Conservation (phyloP, 2,797 vertebrate genomes). For the Petrocephalus schoutedeni region DNA sequence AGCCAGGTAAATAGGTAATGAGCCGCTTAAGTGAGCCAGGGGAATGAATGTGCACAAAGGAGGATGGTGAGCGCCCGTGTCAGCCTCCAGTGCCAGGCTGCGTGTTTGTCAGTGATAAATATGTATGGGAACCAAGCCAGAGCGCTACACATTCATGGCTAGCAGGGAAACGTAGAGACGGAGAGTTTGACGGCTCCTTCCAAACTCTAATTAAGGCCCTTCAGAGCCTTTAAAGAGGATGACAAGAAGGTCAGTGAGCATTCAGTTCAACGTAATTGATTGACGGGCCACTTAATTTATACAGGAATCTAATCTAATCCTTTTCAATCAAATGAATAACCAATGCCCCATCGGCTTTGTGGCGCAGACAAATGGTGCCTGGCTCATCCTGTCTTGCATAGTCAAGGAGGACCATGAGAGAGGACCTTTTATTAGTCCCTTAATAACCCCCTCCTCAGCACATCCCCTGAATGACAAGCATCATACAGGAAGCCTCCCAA, state of each 20-base stretch:
- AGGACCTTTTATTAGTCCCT: neutral
- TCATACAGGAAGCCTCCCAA: neutral
- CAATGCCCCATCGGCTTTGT: neutral
- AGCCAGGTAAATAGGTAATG: neutral
- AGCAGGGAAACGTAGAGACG: slow-evolving; percentile 19
- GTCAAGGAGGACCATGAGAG: neutral
- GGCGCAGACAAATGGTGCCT: slow-evolving; percentile 19
- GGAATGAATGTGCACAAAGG: neutral
- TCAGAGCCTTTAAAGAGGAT: slow-evolving; percentile 28
- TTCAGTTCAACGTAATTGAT: slow-evolving; percentile 31
- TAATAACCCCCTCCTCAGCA: neutral
- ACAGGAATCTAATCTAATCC: slow-evolving; percentile 39
- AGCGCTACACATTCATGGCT: slow-evolving; percentile 18
- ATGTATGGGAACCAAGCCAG: slow-evolving; percentile 30
- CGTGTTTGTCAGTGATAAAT: slow-evolving; percentile 30
- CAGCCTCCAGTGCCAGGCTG: neutral
- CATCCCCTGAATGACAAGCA: neutral
- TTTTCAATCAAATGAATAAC: slow-evolving; percentile 29
- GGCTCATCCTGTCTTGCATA: neutral
- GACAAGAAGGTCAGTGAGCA: slow-evolving; percentile 37
- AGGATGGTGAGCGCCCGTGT: neutral
- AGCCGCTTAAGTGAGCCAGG: neutral
- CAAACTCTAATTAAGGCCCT: slow-evolving; percentile 32
- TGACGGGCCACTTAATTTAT: slow-evolving; percentile 36
- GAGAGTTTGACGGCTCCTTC: slow-evolving; percentile 27